Base-by-base conservation (phyloP, 2,888 invertebrate genomes). In the Pelosia muscerda region DNA sequence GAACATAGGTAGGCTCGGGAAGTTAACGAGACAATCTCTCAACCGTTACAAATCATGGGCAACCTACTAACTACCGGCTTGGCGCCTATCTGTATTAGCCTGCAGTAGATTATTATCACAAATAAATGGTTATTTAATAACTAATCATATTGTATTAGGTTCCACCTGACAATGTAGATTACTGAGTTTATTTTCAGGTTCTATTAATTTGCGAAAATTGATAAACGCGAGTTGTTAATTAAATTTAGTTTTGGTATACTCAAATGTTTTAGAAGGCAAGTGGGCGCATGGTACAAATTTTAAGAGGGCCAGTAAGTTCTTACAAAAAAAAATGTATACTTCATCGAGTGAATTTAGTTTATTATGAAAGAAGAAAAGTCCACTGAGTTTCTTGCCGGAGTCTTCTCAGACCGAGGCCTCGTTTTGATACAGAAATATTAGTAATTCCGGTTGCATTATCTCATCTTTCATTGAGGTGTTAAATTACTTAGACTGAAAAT, bases 51-150 rank as follows among this genome's bases (percentile, higher is more conserved):
- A 38, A 26, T 49, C 23, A 63, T 65, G 23, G 72, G 28, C 54
- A 65, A 63, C 56, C 15, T 11, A 56, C 0, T 26, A 15, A 22
- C 68, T 71, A 65, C 74, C 62, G 57, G 28, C 31, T 38, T 61
- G 73, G 73, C 72, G 81, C 73, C 75, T 71, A 38, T 25, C 9
- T 49, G 57, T 56, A 57, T 25, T 66, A 67, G 72, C n/a, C n/a
- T n/a, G n/a, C 73, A 57, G 69, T 42, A 26, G 64, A 60, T 68
- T 67, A 71, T 75, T 78, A 77, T 78, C 73, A 72, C 67, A 68
- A 69, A 65, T 74, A 81, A 75, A 81, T 79, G 73, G 61, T 72
- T 73, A 81, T 63, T 66, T 62, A 75, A 76, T 72, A 75, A 75
- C 74, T 55, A 70, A 68, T 63, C 60, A 62, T 54, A 54, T 66